These are phyloP conservation scores for Rhineura floridana DNA, from an alignment of 2,113 vertebrate species.

Conservation along the genomic window DNA sequence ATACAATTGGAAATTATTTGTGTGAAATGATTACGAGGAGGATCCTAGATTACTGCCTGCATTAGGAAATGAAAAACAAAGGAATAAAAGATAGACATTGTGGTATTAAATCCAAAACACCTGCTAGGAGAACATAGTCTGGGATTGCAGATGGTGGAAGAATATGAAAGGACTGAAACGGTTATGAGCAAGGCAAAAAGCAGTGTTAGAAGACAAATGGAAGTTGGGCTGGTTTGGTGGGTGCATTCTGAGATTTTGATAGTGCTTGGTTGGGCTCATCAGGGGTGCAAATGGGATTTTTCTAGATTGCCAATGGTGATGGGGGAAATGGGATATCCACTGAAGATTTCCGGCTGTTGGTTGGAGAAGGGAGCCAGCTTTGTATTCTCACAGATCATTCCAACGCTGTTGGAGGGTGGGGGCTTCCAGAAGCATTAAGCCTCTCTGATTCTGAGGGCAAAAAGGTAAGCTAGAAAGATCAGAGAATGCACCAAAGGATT, in stretches of 20 bases:
- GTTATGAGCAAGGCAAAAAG: not conserved
- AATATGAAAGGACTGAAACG: not conserved
- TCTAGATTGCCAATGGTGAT: slow-evolving; percentile 21
- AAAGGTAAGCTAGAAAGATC: slow-evolving; percentile 20
- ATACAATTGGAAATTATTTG: not conserved
- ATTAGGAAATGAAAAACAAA: not conserved
- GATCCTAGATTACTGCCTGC: not conserved
- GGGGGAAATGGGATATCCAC: not conserved
- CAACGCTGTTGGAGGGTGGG: slow-evolving; percentile 15
- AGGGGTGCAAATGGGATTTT: slow-evolving; percentile 28
- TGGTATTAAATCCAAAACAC: not conserved
- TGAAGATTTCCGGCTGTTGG: slow-evolving; percentile 20
- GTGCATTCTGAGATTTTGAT: not conserved
- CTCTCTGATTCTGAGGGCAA: slow-evolving; percentile 21
- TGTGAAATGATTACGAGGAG: not conserved
- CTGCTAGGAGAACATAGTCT: not conserved
- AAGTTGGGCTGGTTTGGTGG: not conserved
- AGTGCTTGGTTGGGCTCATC: slow-evolving; percentile 11
- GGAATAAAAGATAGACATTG: not conserved
- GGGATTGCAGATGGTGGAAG: not conserved
- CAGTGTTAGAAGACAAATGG: not conserved
- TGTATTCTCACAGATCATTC: slow-evolving; percentile 23
- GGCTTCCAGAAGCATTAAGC: slow-evolving; percentile 29
- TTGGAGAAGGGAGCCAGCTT: not conserved
- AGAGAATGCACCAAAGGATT: not conserved